Percentiles rank a stretch among this genome's conserved stretches.
Conservation (phyloP, 2,888 invertebrate genomes). For the Perizoma flavofasciatum region DNA sequence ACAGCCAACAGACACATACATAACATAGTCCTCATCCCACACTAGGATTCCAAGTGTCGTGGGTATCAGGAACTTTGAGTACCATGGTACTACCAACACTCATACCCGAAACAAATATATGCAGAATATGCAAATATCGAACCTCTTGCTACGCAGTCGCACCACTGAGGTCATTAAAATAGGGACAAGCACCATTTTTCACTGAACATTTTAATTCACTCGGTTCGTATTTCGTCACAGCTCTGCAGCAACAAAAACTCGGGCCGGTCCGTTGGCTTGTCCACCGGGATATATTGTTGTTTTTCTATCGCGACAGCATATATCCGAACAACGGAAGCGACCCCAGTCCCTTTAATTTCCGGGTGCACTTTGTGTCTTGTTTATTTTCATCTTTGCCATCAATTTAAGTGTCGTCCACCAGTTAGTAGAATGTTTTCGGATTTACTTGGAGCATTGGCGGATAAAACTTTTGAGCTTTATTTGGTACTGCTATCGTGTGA, state of each 20-base stretch:
- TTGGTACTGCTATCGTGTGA: no score
- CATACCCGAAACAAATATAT: no score
- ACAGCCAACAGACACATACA: no score
- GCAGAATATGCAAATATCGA: no score
- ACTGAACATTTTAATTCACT: constrained; percentile 36
- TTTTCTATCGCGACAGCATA: constrained; percentile 49
- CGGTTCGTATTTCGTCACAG: constrained; percentile 29
- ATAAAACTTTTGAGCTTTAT: background rate
- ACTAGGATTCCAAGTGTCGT: no score
- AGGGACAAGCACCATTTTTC: constrained; percentile 9
- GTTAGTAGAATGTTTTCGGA: constrained; percentile 38
- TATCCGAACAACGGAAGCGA: constrained; percentile 52
- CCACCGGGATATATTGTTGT: constrained; percentile 48
- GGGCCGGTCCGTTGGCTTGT: constrained; percentile 42
- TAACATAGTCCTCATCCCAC: no score
- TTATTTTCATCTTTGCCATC: constrained; percentile 60
- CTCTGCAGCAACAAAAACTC: constrained; percentile 34
- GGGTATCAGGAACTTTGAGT: no score
- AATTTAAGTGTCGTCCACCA: constrained; percentile 46
- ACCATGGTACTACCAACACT: no score
- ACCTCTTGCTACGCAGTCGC: no score
- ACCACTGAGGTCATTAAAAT: no score
- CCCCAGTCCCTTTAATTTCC: constrained; percentile 69
- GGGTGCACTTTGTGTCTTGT: constrained; percentile 60
- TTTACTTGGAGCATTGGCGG: background rate